Base-by-base conservation (phyloP, 2,888 invertebrate species). In the Eristalinus sepulchralis region DNA sequence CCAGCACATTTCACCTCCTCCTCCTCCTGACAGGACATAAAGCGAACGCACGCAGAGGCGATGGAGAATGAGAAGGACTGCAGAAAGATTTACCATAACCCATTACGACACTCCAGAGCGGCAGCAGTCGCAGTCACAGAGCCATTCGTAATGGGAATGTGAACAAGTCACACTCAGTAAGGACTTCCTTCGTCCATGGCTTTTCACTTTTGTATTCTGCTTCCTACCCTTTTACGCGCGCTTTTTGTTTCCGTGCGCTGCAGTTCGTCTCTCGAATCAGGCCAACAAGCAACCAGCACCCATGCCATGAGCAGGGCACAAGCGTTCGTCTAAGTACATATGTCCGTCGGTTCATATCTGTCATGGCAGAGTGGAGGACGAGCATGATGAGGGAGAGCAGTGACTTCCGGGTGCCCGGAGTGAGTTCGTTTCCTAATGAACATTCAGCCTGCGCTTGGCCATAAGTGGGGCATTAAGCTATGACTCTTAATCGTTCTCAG, bases 401-500 rank as follows among this genome's bases (percentile, higher is more conserved):
- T 11, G 31, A 75, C 13, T 59, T 47, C 47, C 47, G 47, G 47
- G 47, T 47, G n/a, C 47, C 47, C 20, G 1, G 33, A 60, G 62
- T 55, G 62, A 17, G 68, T 57, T 39, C 31, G 39, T 55, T 36
- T 27, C 11, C 66, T 60, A 62, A 73, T 63, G 31, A 67, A 55
- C 39, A 68, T 63, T 63, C 55, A 33, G 31, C 62, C 10, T 55
- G 34, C 31, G 53, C 27, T 73, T 17, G 17, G 11, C 27, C 60
- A 72, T 75, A 76, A 79, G 70, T 84, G 79, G 71, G 79, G 60
- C 66, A 79, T 84, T 75, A 75, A 75, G 55, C 66, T 34, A 66
- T 57, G 79, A 67, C 70, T 76, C 71, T 76, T 66, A 84, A 79
- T 84, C 75, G 79, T 55, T 79, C 64, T 64, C 63, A 68, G 24